Conservation (phyloP, 1,140 invertebrate species). For the Platyura marginata region DNA sequence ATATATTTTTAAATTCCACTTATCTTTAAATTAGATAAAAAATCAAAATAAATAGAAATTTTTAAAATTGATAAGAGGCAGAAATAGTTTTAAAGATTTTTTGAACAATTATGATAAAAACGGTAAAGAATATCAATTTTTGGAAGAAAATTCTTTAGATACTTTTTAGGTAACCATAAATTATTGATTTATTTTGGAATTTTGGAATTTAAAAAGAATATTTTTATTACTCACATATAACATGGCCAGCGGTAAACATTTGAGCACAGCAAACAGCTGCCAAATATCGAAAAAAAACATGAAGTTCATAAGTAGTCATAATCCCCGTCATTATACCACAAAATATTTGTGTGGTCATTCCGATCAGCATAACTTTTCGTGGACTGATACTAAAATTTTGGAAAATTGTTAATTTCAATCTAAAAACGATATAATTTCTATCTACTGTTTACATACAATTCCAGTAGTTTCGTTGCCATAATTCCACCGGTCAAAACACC, state of each 20-base stretch:
- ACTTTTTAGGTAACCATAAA: no score
- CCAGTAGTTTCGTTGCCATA: conserved; percentile 23
- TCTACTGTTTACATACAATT: conserved; percentile 16
- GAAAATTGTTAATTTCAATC: no score
- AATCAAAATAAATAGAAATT: no score
- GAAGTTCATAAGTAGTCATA: conserved; percentile 22
- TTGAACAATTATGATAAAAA: no score
- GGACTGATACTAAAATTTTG: conserved; percentile 22
- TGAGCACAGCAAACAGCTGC: conserved; percentile 25
- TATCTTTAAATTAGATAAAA: no score
- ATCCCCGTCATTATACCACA: conserved; percentile 24
- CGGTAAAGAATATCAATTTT: no score
- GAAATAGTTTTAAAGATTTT: no score
- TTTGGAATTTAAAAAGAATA: background rate
- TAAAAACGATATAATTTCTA: background rate
- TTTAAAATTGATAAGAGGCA: no score
- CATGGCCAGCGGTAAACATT: conserved; percentile 24
- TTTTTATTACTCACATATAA: no score
- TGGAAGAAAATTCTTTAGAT: no score
- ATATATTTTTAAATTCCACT: no score
- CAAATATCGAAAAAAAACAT: conserved; percentile 23
- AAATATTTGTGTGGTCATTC: conserved; percentile 24
- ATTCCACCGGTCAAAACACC: conserved; percentile 25
- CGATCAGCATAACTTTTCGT: conserved; percentile 22
- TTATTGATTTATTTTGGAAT: no score